phyloP scores from a whole-genome alignment of 2,797 vertebrate genomes.

The Falco cherrug region DNA sequence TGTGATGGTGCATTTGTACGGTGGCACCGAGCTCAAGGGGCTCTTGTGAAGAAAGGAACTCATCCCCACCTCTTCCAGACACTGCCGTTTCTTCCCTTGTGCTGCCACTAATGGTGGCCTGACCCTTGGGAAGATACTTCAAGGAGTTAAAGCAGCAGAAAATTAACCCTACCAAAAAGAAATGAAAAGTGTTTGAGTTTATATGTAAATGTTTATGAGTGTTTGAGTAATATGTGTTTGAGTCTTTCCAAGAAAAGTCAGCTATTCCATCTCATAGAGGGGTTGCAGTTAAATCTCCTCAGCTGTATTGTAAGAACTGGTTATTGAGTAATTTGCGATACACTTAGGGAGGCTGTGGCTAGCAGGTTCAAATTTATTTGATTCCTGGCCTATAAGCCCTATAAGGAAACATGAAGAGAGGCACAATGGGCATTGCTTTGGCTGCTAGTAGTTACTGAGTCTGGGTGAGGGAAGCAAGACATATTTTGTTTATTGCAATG shows the following conservation, averaged over 20 bases:
- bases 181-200: background rate
- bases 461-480: background rate
- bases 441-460: background rate
- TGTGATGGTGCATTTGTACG: background rate
- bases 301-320: background rate
- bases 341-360: background rate
- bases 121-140: background rate
- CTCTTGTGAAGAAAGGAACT: background rate
- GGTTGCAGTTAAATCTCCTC: background rate
- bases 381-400: background rate
- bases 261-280: background rate
- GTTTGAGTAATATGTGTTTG: background rate
- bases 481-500: background rate
- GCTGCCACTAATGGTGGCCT: background rate
- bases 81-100: background rate
- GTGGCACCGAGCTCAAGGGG: background rate
- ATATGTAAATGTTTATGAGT: too few relatives aligned
- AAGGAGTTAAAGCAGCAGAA: background rate
- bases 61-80: background rate
- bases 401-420: background rate
- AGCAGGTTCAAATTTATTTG: background rate
- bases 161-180: background rate
- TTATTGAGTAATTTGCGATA: background rate
- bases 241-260: background rate
- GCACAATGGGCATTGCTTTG: background rate